These are phyloP conservation scores for Mystacornis crossleyi DNA, from an alignment of 2,113 vertebrate species.

Conservation along the genomic window DNA sequence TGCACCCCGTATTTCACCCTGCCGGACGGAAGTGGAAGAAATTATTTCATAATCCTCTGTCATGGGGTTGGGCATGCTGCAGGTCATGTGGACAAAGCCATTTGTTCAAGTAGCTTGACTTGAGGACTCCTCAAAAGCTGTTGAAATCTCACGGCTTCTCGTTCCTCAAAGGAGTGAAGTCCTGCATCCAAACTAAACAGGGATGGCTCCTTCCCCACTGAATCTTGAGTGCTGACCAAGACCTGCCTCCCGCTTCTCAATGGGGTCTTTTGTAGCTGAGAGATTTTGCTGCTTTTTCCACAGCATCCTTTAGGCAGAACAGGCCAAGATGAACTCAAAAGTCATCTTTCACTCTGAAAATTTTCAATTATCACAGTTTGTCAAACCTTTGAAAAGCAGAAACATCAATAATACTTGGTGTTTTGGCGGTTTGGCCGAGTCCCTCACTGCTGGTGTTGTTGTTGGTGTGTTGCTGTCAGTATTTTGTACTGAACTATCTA, in stretches of 20 bases:
- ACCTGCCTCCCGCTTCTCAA: background rate
- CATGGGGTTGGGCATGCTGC: background rate
- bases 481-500: constrained; percentile 54
- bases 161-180: constrained; percentile 15
- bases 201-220: background rate
- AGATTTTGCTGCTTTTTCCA: background rate
- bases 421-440: background rate
- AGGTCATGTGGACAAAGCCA: constrained; percentile 14
- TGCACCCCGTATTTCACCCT: background rate
- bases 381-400: background rate
- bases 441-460: constrained; percentile 28
- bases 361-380: background rate
- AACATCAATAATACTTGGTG: constrained; percentile 11
- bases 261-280: background rate
- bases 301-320: background rate
- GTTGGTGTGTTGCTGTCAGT: constrained; percentile 31
- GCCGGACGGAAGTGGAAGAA: background rate
- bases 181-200: constrained; percentile 31
- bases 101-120: constrained; percentile 25
- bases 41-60: constrained; percentile 8
- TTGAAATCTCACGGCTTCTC: background rate
- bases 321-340: background rate
- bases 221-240: background rate
- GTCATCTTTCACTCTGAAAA: background rate
- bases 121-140: constrained; percentile 44